Evolutionary conservation across 2,113 vertebrate species (phyloP).

Genomic region (Onychorhynchus coronatus): DNA sequence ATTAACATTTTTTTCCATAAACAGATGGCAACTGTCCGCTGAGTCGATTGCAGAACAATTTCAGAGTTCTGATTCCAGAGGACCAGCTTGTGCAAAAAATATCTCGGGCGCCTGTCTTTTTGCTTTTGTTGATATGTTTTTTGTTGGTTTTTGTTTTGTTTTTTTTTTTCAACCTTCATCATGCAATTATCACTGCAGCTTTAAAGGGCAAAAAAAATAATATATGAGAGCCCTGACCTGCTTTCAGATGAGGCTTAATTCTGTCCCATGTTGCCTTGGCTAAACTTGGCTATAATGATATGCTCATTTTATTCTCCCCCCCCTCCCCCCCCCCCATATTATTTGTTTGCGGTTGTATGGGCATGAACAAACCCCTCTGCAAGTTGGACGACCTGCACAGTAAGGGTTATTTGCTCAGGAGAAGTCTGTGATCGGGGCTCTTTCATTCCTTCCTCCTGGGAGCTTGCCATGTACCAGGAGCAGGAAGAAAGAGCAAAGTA

Average conservation of each 20-base stretch:
- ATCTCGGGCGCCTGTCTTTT: neutral
- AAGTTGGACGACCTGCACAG: neutral
- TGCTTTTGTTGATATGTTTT: neutral
- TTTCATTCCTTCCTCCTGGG: neutral
- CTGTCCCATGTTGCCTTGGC: neutral
- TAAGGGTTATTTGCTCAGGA: neutral
- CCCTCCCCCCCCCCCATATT: neutral
- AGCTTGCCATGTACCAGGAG: neutral
- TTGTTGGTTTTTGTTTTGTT: neutral
- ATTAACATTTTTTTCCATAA: constrained; percentile 70
- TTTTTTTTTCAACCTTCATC: neutral
- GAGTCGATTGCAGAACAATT: constrained; percentile 40
- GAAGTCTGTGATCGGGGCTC: neutral
- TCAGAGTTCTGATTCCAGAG: constrained; percentile 60
- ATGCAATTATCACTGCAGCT: neutral
- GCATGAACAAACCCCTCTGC: neutral
- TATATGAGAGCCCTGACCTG: neutral
- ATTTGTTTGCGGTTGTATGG: neutral
- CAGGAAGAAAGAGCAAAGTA: neutral
- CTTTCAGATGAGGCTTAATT: neutral
- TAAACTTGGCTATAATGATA: neutral
- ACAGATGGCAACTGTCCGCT: constrained; percentile 69
- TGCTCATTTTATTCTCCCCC: neutral
- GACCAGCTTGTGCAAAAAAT: constrained; percentile 8
- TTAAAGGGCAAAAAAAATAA: neutral